Percentiles rank a stretch among this genome's conserved stretches.
Conservation (phyloP, 2,888 invertebrate species). For the Dicyrtomina minuta region DNA sequence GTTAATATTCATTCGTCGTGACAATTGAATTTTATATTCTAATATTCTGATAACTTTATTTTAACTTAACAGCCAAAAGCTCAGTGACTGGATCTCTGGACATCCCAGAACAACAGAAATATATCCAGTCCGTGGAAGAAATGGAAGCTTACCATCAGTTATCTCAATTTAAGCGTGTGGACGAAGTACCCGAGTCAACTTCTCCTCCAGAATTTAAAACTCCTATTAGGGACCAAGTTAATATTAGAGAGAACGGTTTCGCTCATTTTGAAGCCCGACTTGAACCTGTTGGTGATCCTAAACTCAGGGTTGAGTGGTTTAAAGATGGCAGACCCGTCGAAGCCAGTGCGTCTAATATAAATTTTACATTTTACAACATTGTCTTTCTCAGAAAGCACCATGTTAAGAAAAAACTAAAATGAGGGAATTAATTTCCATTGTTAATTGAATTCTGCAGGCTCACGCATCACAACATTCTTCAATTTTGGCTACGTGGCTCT, state of each 20-base stretch:
- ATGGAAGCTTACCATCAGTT: conserved; percentile 84
- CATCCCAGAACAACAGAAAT: conserved; percentile 84
- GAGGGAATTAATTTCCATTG: not conserved
- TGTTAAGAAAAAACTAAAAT: no score
- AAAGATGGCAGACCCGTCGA: conserved; percentile 87
- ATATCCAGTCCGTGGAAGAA: conserved; percentile 88
- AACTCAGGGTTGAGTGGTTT: conserved; percentile 88
- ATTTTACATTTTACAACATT: no score
- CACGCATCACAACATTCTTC: conserved; percentile 87
- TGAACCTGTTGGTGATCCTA: conserved; percentile 88
- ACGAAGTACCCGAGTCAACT: conserved; percentile 76
- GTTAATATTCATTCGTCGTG: no score
- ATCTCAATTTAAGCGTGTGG: conserved; percentile 75
- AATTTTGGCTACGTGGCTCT: conserved; percentile 94
- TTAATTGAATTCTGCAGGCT: conserved; percentile 59
- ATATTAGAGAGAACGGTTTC: conserved; percentile 86
- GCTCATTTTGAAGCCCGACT: conserved; percentile 94
- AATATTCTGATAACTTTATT: not conserved
- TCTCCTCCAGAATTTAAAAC: conserved; percentile 84
- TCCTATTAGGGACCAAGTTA: conserved; percentile 81
- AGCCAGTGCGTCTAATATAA: conserved; percentile 65
- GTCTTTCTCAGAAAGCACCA: no score
- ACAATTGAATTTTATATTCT: no score
- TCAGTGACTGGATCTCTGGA: conserved; percentile 84
- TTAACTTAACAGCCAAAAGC: conserved; percentile 63